Evolutionary conservation across 1,140 invertebrate species (phyloP), one percentile per base, ranked within the genome.

Genomic region (Dreissena polymorpha): DNA sequence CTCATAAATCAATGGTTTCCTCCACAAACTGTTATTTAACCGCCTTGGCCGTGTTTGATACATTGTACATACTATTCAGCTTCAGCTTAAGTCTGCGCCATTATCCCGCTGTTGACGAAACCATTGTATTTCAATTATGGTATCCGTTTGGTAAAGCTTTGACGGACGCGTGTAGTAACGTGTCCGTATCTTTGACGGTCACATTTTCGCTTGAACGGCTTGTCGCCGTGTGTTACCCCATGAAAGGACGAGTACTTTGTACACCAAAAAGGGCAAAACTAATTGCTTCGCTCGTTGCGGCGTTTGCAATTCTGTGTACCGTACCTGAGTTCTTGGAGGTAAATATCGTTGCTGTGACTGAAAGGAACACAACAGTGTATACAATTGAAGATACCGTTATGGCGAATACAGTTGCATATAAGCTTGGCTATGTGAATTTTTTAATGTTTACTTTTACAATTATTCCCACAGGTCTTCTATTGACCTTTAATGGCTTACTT

Each of bases 1-100:
- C 95, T 77, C 94, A 95, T 80, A 93, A 95, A 84, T 93, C 95
- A 55, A 96, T 96, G 96, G 91, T 95, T 69, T 95, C 94, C 74
- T 96, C 95, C 55, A 96, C 96, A 65, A 96, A 96, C 91, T 89
- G 86, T 85, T 96, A 96, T 91, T 92, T 96, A 88, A 95, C 95
- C 75, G 95, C 95, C 0, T 89, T 96, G 83, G 95, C 96, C 65
- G 94, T 95, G 68, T 95, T 95, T n/a, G n/a, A n/a, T n/a, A n/a
- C n/a, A n/a, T n/a, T n/a, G n/a, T n/a, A n/a, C n/a, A n/a, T n/a
- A n/a, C 91, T 95, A 53, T 95, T 95, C 86, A 94, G 67, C 18
- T 76, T 84, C 55, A 78, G 68, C 7, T 65, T 85, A 12, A 95
- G 95, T 50, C 95, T 96, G 86, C 93, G 96, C 57, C 93, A 96